Evolutionary conservation across 2,888 invertebrate genomes (phyloP).

Genomic region (Biston betularia): DNA sequence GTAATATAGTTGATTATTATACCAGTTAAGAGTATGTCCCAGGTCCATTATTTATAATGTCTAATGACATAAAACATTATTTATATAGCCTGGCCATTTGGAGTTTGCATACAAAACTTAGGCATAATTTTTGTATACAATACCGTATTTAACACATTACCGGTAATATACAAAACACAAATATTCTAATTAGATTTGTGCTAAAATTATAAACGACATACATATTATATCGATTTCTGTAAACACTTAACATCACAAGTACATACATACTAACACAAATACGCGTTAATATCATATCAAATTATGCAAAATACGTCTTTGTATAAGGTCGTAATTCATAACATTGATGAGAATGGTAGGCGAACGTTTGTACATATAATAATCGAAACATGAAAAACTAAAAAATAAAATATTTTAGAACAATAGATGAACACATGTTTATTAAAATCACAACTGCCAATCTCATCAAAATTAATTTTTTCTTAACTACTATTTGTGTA

Average conservation of each 20-base stretch:
- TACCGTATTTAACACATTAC: neutral
- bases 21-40: too few species aligned
- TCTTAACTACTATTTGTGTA: slow-evolving; percentile 21
- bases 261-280: slow-evolving; percentile 17
- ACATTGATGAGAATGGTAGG: slow-evolving; percentile 20
- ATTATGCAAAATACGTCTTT: slow-evolving; percentile 15
- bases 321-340: slow-evolving; percentile 22
- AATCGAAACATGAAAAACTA: too few species aligned
- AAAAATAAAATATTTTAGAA: too few species aligned
- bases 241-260: slow-evolving; percentile 22
- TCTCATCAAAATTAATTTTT: slow-evolving; percentile 23
- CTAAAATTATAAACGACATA: slow-evolving; percentile 13
- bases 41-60: too few species aligned
- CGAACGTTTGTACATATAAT: neutral
- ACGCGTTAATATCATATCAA: slow-evolving; percentile 27
- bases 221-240: slow-evolving; percentile 6
- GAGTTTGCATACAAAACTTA: too few species aligned
- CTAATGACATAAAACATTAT: too few species aligned
- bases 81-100: too few species aligned
- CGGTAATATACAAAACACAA: slow-evolving; percentile 14
- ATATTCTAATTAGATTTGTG: slow-evolving; percentile 11
- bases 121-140: neutral
- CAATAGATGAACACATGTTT: neutral
- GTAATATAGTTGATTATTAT: too few species aligned
- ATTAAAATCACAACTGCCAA: slow-evolving; percentile 5